Evolutionary conservation across 2,113 vertebrate genomes (phyloP).

Genomic region (Jacana jacana): DNA sequence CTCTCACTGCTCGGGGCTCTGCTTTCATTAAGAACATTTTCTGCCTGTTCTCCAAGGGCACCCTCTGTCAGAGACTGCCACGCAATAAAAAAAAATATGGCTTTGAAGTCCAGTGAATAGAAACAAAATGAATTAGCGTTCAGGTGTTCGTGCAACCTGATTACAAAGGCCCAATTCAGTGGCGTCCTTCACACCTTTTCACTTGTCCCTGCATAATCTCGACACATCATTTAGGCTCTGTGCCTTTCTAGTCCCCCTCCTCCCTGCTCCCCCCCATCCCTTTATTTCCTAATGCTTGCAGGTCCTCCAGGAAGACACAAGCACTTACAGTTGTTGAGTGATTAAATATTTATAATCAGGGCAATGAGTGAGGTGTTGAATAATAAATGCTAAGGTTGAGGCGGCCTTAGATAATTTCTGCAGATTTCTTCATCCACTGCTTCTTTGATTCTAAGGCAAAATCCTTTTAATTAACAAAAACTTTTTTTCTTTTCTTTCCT

Average conservation of each 20-base stretch:
- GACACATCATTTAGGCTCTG: conserved; percentile 34
- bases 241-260: background rate
- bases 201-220: conserved; percentile 57
- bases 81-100: conserved; percentile 26
- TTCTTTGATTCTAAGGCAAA: conserved; percentile 75
- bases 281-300: conserved; percentile 73
- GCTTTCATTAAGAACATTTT: conserved; percentile 73
- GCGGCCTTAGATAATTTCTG: conserved; percentile 85
- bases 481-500: background rate
- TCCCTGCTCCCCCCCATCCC: background rate
- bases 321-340: conserved; percentile 86
- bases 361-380: conserved; percentile 87
- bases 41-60: conserved; percentile 70
- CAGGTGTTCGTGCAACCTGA: conserved; percentile 66
- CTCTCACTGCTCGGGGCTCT: conserved; percentile 69
- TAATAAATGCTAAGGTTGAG: conserved; percentile 86
- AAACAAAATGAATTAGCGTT: conserved; percentile 60
- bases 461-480: conserved; percentile 74
- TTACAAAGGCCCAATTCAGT: conserved; percentile 65
- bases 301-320: conserved; percentile 84
- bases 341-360: conserved; percentile 95
- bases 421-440: conserved; percentile 75
- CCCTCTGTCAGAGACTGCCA: conserved; percentile 64
- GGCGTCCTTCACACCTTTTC: conserved; percentile 72
- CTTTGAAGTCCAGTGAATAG: conserved; percentile 68